Conservation (phyloP, 1,140 invertebrate species). For the Planococcus citri region DNA sequence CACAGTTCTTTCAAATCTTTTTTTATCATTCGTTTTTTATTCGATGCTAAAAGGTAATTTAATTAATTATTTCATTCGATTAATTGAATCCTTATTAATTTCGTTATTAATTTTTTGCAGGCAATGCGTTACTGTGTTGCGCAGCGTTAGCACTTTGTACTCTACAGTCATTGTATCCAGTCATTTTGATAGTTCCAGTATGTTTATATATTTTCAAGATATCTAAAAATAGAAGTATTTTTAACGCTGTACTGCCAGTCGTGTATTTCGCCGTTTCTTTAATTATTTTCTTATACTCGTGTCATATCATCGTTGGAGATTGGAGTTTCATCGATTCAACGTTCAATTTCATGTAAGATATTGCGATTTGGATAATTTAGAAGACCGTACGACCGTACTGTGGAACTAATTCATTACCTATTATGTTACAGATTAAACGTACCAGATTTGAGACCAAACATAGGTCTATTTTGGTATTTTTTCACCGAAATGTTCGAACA, state of each 20-base stretch:
- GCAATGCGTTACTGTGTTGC: slow-evolving; percentile 40
- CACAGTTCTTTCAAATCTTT: slow-evolving; percentile 77
- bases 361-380: background rate
- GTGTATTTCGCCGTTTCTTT: slow-evolving; percentile 9
- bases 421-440: slow-evolving; percentile 61
- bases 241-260: slow-evolving; percentile 37
- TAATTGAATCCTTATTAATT: slow-evolving; percentile 23
- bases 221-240: slow-evolving; percentile 35
- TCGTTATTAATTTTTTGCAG: slow-evolving; percentile 32
- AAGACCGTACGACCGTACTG: background rate
- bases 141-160: slow-evolving; percentile 59
- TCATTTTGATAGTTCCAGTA: slow-evolving; percentile 68
- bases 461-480: slow-evolving; percentile 99
- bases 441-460: slow-evolving; percentile 89
- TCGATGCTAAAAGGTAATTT: slow-evolving; percentile 50
- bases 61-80: slow-evolving; percentile 10
- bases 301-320: slow-evolving; percentile 33
- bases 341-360: slow-evolving; percentile 70
- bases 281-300: slow-evolving; percentile 23
- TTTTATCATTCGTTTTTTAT: slow-evolving; percentile 55
- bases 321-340: slow-evolving; percentile 64
- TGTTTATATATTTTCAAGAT: slow-evolving; percentile 26
- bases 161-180: slow-evolving; percentile 75
- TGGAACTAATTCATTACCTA: slow-evolving; percentile 23
- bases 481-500: slow-evolving; percentile 99